These are phyloP conservation scores for Scelioninae gen. 2 DNA, from an alignment of 2,888 invertebrate species.

Conservation along the genomic window DNA sequence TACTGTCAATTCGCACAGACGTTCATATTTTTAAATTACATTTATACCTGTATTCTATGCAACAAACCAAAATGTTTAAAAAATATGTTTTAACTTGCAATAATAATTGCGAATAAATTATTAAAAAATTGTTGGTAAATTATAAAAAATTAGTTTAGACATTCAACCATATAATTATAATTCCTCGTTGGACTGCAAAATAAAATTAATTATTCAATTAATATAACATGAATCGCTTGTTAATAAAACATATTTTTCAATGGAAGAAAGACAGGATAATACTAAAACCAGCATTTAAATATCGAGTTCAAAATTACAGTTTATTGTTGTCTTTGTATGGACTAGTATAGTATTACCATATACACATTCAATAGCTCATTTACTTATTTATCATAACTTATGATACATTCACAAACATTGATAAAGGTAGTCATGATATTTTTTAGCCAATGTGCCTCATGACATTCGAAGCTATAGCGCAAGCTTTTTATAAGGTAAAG, in stretches of 20 bases:
- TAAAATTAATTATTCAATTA: too few relatives aligned
- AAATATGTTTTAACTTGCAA: too few relatives aligned
- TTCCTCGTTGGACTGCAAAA: too few relatives aligned
- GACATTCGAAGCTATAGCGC: conserved; percentile 74
- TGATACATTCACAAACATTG: conserved; percentile 75
- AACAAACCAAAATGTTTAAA: too few relatives aligned
- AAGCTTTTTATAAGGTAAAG: conserved; percentile 73
- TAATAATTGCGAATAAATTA: too few relatives aligned
- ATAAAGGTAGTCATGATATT: conserved; percentile 74
- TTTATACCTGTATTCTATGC: too few relatives aligned
- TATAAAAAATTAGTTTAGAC: too few relatives aligned
- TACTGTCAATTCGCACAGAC: too few relatives aligned
- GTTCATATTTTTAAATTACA: too few relatives aligned
- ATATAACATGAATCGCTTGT: too few relatives aligned
- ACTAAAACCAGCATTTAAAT: conserved; percentile 42
- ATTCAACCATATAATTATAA: too few relatives aligned
- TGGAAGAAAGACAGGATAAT: background rate
- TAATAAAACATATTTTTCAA: background rate
- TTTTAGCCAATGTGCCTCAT: conserved; percentile 69
- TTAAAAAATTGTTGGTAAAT: too few relatives aligned
- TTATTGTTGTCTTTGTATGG: conserved; percentile 75
- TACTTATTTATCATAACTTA: conserved; percentile 74
- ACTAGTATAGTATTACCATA: conserved; percentile 75
- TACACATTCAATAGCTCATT: conserved; percentile 75
- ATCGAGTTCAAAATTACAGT: conserved; percentile 75